Base-by-base conservation (phyloP, 2,113 vertebrate species). In the Amblyopsis rosae region DNA sequence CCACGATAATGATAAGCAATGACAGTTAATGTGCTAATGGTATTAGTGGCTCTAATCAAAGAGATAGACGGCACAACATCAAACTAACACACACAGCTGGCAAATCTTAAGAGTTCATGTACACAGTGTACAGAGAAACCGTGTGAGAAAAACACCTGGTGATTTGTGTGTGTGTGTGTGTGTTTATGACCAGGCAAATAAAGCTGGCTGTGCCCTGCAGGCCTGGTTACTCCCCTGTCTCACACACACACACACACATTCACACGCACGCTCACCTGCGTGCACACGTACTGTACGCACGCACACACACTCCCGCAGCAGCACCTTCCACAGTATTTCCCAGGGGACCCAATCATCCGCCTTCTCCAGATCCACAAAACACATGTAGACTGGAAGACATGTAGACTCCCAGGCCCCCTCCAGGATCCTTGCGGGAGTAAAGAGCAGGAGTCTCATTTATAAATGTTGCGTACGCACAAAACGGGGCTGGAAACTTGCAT, bases 141-240 rank as follows among this genome's bases (percentile, higher is more conserved):
- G 54, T 59, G 16, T 51, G 49, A 60, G 49, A 13, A 63, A 53
- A 10, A 45, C 15, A 51, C 35, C 35, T 51, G 12, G 50, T n/a
- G 12, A n/a, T 51, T 51, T 51, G 50, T 41, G 35, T 41, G 35
- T 41, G 35, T 35, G 35, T 41, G 35, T 41, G 35, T 41, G 35
- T 41, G 35, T 41, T 5, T 41, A 8, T 41, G 45, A 69, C 65
- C 68, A 75, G 67, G 67, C 68, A 75, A 67, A 80, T 74, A 70
- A 73, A 84, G 53, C 51, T 64, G 3, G 32, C 72, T 62, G 33
- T 72, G 57, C 48, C 64, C 59, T 61, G 73, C 70, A 41, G 3
- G 33, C 6, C 19, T 11, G 50, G 35, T 51, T 16, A 45, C 54
- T 79, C 63, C 61, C 72, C 48, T 1, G 69, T 73, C 75, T 82